Evolutionary conservation across 92 coral and sea anemone species (phyloP).

Genomic region (Zoanthus sociatus): DNA sequence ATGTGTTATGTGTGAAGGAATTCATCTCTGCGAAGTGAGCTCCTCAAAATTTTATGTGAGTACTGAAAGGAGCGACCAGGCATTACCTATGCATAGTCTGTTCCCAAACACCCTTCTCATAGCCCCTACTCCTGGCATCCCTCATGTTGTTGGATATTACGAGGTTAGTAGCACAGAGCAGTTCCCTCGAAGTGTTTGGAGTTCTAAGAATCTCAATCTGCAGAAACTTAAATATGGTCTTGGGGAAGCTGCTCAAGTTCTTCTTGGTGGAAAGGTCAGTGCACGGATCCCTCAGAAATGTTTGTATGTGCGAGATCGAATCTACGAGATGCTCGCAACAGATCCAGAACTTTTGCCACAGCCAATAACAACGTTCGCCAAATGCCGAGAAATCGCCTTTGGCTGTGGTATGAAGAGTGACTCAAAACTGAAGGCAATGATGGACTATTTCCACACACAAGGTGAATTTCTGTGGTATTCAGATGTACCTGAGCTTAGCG

Average conservation of each 20-base stretch:
- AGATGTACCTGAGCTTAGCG: slow-evolving; percentile 80
- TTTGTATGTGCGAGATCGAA: slow-evolving; percentile 83
- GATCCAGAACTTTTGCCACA: slow-evolving; percentile 72
- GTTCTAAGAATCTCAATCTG: slow-evolving; percentile 78
- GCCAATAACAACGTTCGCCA: slow-evolving; percentile 76
- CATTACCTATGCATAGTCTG: neutral
- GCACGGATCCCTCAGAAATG: slow-evolving; percentile 91
- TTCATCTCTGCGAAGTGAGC: slow-evolving; percentile 73
- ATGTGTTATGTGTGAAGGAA: slow-evolving; percentile 84
- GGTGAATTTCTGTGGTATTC: slow-evolving; percentile 94
- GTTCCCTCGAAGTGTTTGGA: slow-evolving; percentile 73
- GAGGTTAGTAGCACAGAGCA: slow-evolving; percentile 86
- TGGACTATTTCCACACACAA: slow-evolving; percentile 87
- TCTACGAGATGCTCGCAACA: slow-evolving; percentile 74
- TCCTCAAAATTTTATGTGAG: slow-evolving; percentile 72
- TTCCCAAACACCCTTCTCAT: slow-evolving; percentile 37
- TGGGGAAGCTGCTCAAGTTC: slow-evolving; percentile 75
- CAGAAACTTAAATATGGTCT: slow-evolving; percentile 85
- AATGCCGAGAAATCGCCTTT: slow-evolving; percentile 77
- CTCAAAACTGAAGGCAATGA: slow-evolving; percentile 81
- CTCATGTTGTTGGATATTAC: slow-evolving; percentile 89
- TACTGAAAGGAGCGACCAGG: slow-evolving; percentile 25
- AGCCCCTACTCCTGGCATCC: slow-evolving; percentile 77
- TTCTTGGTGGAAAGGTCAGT: slow-evolving; percentile 76
- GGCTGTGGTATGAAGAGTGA: slow-evolving; percentile 92